These are phyloP conservation scores for Vidua chalybeata DNA, from an alignment of 2,113 vertebrate species.

Conservation along the genomic window DNA sequence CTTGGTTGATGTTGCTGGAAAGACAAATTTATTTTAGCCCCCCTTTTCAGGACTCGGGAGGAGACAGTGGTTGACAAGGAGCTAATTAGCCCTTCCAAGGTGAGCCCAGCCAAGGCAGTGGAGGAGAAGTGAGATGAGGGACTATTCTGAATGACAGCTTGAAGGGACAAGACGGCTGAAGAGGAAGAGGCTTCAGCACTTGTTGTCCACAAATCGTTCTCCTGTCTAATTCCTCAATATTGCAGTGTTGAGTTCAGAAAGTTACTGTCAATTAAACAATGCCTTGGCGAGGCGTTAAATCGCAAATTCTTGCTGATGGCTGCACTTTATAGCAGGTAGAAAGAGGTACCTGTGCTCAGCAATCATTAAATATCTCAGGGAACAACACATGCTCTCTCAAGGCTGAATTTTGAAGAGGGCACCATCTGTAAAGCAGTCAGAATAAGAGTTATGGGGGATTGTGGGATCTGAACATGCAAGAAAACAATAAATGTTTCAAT, in stretches of 20 bases:
- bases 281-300: not conserved
- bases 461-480: not conserved
- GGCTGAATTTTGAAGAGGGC: not conserved
- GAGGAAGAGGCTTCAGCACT: not conserved
- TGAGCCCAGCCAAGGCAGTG: not conserved
- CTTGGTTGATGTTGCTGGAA: not conserved
- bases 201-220: conserved; percentile 1
- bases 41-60: not conserved
- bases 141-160: not conserved
- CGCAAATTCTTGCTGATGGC: not conserved
- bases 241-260: not conserved
- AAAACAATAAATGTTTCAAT: not conserved
- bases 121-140: not conserved
- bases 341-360: not conserved
- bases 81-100: conserved; percentile 28
- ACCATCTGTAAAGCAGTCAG: not conserved
- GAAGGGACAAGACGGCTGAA: not conserved
- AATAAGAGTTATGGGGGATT: not conserved
- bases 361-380: not conserved
- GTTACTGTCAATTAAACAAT: conserved; percentile 36
- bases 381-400: not conserved
- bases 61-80: not conserved
- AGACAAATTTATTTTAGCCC: conserved; percentile 24
- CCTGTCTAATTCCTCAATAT: not conserved
- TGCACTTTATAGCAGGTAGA: not conserved